Evolutionary conservation across 2,113 vertebrate genomes (phyloP), one percentile per base, ranked within the genome.

Genomic region (Chaetodon trifascialis): DNA sequence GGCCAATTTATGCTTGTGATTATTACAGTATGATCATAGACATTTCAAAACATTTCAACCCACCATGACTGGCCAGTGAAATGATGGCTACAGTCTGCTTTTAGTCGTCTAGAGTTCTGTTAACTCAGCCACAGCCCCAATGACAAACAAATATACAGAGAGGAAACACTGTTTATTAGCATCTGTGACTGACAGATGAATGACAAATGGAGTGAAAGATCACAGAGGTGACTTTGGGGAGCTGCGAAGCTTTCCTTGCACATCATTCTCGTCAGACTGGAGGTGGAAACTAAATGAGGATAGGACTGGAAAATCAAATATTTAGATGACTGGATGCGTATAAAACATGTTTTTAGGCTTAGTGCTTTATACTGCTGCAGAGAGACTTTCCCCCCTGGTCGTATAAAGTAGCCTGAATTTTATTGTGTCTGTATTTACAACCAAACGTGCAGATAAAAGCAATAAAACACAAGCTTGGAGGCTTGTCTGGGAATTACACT

Each of bases 1-100:
- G 66, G 64, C 4, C 73, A 21, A 76, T 86, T 87, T 52, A 63
- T 49, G 68, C 73, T 77, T 58, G 55, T 55, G 34, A 73, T 75
- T 47, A 85, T 80, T 66, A 76, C 82, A 30, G n/a, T 11, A 47
- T 85, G 64, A 60, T 56, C 67, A 49, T 5, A 42, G 52, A 79
- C 36, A 36, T 36, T 67, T 76, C 11, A 65, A 67, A 63, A 51
- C 36, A 59, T 42, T 68, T 76, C 44, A 58, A 71, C 11, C 2
- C 49, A 21, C 7, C 2, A 5, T 59, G 65, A 59, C 34, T 16
- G 30, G 34, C 64, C 15, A 11, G 16, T 56, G 69, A 30, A 69
- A 56, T 73, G 66, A 72, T 14, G 21, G 56, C 36, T 55, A 14
- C 38, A 21, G 8, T 44, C 21, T 21, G 16, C 12, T 46, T 66